These are phyloP conservation scores for Dermolepida albohirtum DNA, from an alignment of 2,888 invertebrate species.

Conservation along the genomic window DNA sequence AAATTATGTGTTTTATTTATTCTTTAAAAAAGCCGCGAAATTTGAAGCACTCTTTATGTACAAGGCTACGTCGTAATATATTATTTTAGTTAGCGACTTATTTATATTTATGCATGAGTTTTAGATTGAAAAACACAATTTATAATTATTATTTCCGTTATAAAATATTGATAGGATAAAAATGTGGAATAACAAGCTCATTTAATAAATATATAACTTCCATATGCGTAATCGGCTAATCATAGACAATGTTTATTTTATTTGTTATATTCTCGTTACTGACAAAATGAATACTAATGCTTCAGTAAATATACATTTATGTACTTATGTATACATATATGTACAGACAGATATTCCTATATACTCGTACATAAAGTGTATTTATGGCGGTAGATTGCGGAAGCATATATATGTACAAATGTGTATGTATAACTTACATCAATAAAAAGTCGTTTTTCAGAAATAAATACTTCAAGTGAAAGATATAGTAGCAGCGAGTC, in stretches of 20 bases:
- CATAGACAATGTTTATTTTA: conserved; percentile 31
- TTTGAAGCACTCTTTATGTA: no score
- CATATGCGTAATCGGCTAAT: conserved; percentile 23
- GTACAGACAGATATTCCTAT: conserved; percentile 1
- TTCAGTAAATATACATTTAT: conserved; percentile 22
- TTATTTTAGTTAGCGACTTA: no score
- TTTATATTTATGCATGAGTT: no score
- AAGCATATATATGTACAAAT: not conserved
- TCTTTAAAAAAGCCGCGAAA: no score
- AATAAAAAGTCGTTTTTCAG: conserved; percentile 14
- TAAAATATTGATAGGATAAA: conserved; percentile 4
- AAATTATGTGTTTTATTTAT: no score
- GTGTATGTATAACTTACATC: no score
- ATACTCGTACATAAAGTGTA: conserved; percentile 3
- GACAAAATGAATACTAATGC: conserved; percentile 32
- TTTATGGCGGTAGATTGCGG: not conserved
- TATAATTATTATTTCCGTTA: not conserved
- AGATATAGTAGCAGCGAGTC: conserved; percentile 32
- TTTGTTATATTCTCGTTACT: conserved; percentile 25
- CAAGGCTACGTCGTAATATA: no score
- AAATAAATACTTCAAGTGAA: conserved; percentile 35
- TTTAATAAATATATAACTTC: no score
- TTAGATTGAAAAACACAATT: no score
- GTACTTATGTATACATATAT: conserved; percentile 4
- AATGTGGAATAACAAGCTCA: conserved; percentile 10